phyloP scores from a whole-genome alignment of 2,113 vertebrate species.

The Piliocolobus tephrosceles region DNA sequence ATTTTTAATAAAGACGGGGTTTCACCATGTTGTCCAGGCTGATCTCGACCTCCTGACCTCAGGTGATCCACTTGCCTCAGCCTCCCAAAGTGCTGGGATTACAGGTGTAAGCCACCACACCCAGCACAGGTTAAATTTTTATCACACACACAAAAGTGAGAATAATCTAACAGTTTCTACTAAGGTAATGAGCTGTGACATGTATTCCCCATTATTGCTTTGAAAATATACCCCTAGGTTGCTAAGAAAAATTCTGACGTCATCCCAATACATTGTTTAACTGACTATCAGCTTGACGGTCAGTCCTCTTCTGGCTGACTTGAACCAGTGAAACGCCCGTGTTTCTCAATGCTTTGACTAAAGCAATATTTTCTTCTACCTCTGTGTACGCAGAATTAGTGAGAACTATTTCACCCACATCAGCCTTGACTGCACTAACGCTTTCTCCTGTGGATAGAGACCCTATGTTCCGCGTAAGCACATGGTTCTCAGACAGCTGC shows the following conservation, averaged over 20 bases:
- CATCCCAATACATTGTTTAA: conserved; percentile 59
- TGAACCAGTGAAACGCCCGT: conserved; percentile 95
- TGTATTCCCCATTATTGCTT: conserved; percentile 54
- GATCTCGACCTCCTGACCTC: too few species aligned
- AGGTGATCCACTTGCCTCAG: too few species aligned
- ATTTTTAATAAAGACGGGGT: too few species aligned
- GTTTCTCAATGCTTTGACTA: conserved; percentile 94
- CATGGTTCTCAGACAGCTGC: conserved; percentile 95
- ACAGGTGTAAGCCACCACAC: too few species aligned
- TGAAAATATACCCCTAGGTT: conserved; percentile 63
- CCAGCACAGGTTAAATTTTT: conserved; percentile 73
- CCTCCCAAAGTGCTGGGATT: too few species aligned
- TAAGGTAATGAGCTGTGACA: conserved; percentile 62
- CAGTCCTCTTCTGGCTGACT: conserved; percentile 95
- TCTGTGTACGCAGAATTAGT: conserved; percentile 96
- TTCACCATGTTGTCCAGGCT: too few species aligned
- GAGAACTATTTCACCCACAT: conserved; percentile 95
- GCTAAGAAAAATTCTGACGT: conserved; percentile 65
- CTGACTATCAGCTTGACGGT: conserved; percentile 92
- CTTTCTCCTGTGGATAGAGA: conserved; percentile 93
- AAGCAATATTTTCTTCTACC: conserved; percentile 95
- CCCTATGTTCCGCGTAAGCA: conserved; percentile 96
- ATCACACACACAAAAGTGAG: conserved; percentile 40
- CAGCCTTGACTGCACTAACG: conserved; percentile 95
- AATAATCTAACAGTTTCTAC: conserved; percentile 64